phyloP scores from a whole-genome alignment of 2,888 invertebrate species.

The Euplexia lucipara region DNA sequence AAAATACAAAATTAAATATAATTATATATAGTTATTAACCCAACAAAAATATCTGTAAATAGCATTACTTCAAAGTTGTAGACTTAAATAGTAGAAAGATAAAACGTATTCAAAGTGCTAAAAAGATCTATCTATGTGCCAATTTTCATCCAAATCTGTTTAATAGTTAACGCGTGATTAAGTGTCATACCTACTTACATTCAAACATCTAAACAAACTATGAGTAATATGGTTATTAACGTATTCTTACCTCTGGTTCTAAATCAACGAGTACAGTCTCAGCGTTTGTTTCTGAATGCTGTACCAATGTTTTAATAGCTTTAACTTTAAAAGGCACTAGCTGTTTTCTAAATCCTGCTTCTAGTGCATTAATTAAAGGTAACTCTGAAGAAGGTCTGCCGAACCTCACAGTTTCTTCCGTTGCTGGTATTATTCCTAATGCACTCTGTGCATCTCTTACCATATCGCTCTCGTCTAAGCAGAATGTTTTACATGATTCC shows the following conservation, averaged over 20 bases:
- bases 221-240: too few species aligned
- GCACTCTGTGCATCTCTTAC: constrained; percentile 95
- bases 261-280: constrained; percentile 92
- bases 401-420: constrained; percentile 94
- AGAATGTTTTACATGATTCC: constrained; percentile 98
- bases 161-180: too few species aligned
- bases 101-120: too few species aligned
- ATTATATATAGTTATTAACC: background rate
- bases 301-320: constrained; percentile 91
- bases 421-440: constrained; percentile 93
- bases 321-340: constrained; percentile 89
- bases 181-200: too few species aligned
- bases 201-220: too few species aligned
- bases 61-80: too few species aligned
- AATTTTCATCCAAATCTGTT: too few species aligned
- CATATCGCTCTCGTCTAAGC: constrained; percentile 96
- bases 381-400: constrained; percentile 86
- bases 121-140: too few species aligned
- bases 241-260: constrained; percentile 81
- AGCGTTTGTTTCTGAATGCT: constrained; percentile 86
- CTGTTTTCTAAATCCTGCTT: constrained; percentile 80
- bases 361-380: constrained; percentile 77
- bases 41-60: too few species aligned
- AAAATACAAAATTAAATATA: constrained; percentile 52
- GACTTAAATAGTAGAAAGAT: too few species aligned